Conservation (phyloP, 2,888 invertebrate genomes). For the Archips crataeganus region DNA sequence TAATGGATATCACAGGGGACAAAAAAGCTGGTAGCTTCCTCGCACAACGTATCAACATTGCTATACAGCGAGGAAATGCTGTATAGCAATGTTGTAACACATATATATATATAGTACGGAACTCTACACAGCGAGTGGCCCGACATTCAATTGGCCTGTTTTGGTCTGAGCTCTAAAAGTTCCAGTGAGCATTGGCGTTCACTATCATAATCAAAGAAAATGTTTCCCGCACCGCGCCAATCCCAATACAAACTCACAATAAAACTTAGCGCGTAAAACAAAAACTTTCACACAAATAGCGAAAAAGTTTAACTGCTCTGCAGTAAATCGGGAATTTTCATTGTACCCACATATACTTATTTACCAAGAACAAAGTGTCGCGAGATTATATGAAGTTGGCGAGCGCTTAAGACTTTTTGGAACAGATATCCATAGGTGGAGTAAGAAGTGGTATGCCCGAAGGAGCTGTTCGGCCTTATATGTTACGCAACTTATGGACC, state of each 20-base stretch:
- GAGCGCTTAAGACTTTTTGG: neutral
- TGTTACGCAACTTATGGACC: constrained; percentile 30
- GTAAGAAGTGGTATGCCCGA: constrained; percentile 20
- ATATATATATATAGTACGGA: too few species aligned
- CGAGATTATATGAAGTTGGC: neutral
- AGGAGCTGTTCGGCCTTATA: constrained; percentile 35
- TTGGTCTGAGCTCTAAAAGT: neutral
- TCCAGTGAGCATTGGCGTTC: neutral
- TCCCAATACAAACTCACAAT: constrained; percentile 52
- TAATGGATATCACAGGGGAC: too few species aligned
- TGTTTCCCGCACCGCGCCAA: constrained; percentile 45
- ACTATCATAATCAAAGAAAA: constrained; percentile 23
- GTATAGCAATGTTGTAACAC: too few species aligned
- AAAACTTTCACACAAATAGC: constrained; percentile 52
- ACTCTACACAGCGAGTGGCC: too few species aligned
- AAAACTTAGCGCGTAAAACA: constrained; percentile 55
- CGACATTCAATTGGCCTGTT: too few species aligned
- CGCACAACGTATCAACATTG: too few species aligned
- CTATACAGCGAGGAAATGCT: too few species aligned
- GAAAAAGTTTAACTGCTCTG: constrained; percentile 53
- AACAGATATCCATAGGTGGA: neutral
- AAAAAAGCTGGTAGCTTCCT: too few species aligned
- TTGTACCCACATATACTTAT: constrained; percentile 42
- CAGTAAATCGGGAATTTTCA: constrained; percentile 51
- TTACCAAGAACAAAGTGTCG: neutral